Base-by-base conservation (phyloP, 2,113 vertebrate genomes). In the Alligator mississippiensis region DNA sequence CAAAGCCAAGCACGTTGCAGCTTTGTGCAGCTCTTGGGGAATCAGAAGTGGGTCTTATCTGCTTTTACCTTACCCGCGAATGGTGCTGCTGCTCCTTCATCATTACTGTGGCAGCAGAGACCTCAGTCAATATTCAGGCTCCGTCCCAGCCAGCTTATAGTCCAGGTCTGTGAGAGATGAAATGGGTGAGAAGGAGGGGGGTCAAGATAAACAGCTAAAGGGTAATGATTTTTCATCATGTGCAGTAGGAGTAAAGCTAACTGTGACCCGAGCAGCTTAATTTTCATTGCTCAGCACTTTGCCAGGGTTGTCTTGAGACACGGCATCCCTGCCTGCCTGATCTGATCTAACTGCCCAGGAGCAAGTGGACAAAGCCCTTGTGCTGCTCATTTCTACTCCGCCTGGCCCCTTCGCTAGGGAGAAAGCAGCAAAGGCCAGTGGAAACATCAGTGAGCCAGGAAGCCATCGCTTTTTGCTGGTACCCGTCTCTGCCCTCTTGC, bases 401-500 rank as follows among this genome's bases (percentile, higher is more conserved):
- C 63, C 21, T 47, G 54, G 8, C 17, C 82, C 14, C 38, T 60
- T 60, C 55, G 10, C 28, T 18, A 38, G 59, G 27, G 27, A 5
- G 12, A 2, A 27, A 22, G 28, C 55, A 4, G 18, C n/a, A 22
- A 1, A 3, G 54, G 85, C 25, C 28, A 63, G 27, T 84, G 63
- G 76, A 47, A 55, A 13, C 4, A n/a, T 1, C 0, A 1, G 38
- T 5, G 68, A 63, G 18, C 8, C 11, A 2, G 63, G 18, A 54
- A 61, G 58, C 59, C 9, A 10, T 6, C 61, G 11, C 54, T 38
- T 62, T 15, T 34, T 11, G 11, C 10, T 28, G 74, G 60, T 78
- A 55, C 3, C 66, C 0, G 0, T 34, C n/a, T 21, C 55, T 66
- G 68, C 64, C 1, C 28, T 0, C 17, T 4, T 80, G 59, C 59